phyloP scores from a whole-genome alignment of 2,113 vertebrate genomes.

The Chrysochloris asiatica region DNA sequence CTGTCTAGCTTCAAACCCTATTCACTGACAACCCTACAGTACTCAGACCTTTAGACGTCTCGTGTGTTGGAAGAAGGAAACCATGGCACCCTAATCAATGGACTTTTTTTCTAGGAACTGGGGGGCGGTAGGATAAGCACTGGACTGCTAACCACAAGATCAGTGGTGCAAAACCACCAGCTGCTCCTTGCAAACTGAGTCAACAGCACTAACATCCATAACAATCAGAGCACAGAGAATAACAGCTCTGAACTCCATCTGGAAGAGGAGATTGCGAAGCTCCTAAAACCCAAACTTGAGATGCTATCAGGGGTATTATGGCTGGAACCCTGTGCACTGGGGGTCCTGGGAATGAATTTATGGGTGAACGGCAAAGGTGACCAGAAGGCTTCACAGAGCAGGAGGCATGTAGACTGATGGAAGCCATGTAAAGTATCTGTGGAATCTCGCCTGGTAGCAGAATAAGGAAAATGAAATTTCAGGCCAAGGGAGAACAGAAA shows the following conservation, averaged over 20 bases:
- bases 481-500: not conserved
- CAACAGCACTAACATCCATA: no score
- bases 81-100: not conserved
- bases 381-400: not conserved
- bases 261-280: not conserved
- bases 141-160: no score
- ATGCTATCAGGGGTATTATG: accelerated
- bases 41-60: not conserved
- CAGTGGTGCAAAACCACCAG: no score
- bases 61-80: not conserved
- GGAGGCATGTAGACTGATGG: no score
- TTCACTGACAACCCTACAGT: no score
- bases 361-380: no score
- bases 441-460: not conserved
- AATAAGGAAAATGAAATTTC: not conserved
- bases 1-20: not conserved
- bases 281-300: not conserved
- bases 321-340: not conserved
- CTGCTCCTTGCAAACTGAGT: no score
- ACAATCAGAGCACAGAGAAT: not conserved
- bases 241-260: not conserved
- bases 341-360: not conserved
- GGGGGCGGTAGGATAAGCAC: no score
- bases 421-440: not conserved
- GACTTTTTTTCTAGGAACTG: no score